phyloP scores from a whole-genome alignment of 2,113 vertebrate genomes.

The Calypte anna region DNA sequence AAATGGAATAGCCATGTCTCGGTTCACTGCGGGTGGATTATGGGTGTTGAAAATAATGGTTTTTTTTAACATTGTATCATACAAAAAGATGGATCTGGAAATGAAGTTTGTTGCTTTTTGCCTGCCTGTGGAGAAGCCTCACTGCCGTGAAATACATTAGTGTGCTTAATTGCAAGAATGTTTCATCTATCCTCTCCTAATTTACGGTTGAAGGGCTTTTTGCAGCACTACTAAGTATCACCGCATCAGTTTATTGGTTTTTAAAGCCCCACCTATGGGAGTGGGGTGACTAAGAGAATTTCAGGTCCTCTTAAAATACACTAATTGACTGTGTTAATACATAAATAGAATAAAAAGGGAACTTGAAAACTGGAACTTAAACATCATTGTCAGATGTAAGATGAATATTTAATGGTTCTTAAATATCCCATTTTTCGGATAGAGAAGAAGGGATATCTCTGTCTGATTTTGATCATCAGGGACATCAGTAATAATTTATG shows the following conservation, averaged over 20 bases:
- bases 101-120: constrained; percentile 10
- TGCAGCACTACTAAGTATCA: not conserved
- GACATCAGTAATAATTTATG: not conserved
- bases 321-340: not conserved
- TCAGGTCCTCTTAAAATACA: not conserved
- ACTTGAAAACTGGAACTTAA: not conserved
- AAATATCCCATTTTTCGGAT: not conserved
- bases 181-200: not conserved
- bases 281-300: not conserved
- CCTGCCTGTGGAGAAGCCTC: not conserved
- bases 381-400: not conserved
- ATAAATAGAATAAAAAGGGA: not conserved
- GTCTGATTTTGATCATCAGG: not conserved
- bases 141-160: not conserved
- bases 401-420: not conserved
- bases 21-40: not conserved
- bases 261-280: not conserved
- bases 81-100: not conserved
- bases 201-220: not conserved
- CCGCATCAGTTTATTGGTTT: not conserved
- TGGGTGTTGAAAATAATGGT: not conserved
- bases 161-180: not conserved
- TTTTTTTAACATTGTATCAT: not conserved
- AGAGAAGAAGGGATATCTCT: not conserved
- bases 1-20: not conserved